phyloP scores from a whole-genome alignment of 2,888 invertebrate genomes.

The Eucera pruinosa region DNA sequence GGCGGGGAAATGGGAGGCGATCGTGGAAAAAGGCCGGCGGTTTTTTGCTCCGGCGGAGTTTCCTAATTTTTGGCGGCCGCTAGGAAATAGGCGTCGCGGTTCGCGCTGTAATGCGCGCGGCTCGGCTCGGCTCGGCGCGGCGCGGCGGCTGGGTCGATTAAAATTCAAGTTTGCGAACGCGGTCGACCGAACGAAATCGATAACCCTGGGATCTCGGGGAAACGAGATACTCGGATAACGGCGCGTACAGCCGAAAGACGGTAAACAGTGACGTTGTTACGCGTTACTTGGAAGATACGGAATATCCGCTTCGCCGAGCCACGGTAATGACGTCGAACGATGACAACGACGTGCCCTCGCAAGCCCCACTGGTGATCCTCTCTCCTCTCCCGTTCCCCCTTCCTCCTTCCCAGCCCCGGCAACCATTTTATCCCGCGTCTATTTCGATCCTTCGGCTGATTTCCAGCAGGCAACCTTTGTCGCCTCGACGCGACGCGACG shows the following conservation, averaged over 20 bases:
- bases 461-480: slow-evolving; percentile 8
- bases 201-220: slow-evolving; percentile 45
- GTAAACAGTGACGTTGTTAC: slow-evolving; percentile 65
- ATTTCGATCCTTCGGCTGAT: slow-evolving; percentile 4
- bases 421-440: slow-evolving; percentile 1
- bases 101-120: no score
- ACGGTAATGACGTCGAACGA: slow-evolving; percentile 66
- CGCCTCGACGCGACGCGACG: slow-evolving; percentile 40
- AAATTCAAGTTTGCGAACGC: slow-evolving; percentile 49
- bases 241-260: slow-evolving; percentile 55
- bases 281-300: slow-evolving; percentile 54
- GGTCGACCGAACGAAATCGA: slow-evolving; percentile 44
- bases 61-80: no score
- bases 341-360: slow-evolving; percentile 43
- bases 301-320: slow-evolving; percentile 65
- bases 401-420: not conserved
- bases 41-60: no score
- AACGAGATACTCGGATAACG: slow-evolving; percentile 48
- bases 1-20: no score
- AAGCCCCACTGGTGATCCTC: not conserved
- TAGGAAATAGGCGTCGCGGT: no score
- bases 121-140: no score
- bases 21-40: no score
- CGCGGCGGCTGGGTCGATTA: slow-evolving; percentile 49
- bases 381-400: not conserved